Base-by-base conservation (phyloP, 2,888 invertebrate species). In the Tridacna gigas region DNA sequence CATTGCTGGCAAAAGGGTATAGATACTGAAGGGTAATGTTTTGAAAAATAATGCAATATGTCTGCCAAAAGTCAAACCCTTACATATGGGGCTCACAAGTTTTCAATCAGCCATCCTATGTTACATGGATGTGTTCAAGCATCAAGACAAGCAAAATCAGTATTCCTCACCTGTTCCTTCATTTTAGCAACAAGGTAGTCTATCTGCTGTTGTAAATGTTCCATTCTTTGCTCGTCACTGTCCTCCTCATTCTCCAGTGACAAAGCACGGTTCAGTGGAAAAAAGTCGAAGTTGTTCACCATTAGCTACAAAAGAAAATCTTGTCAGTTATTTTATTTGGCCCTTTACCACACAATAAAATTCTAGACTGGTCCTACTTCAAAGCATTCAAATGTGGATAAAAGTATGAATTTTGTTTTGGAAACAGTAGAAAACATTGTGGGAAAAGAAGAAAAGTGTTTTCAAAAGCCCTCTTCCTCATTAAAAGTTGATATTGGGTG, bases 251-350 rank as follows among this genome's bases (percentile, higher is more conserved):
- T 92, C 83, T 91, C 90, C 26, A 94, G 86, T 79, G 92, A 92
- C 74, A 94, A 86, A 0, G 94, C 94, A 47, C 94, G 90, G 86
- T 94, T 94, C 81, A 94, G 82, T 3, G 94, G 94, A 90, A 94
- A 94, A 88, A 94, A 94, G 77, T 94, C 93, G 84, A 91, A 93
- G 69, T 91, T 91, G 77, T 91, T 91, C 48, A 83, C 83, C 80
- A 88, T 84, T 77, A 94, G 86, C 94, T 94, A 90, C 12, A 89
- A 85, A 37, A 37, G 2, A 37, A n/a, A 37, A 37, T 37, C 37
- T 37, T 37, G 37, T 37, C 37, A 37, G 37, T 37, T 37, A 7
- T n/a, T n/a, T n/a, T n/a, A n/a, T n/a, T n/a, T 7, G 7, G 7
- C 37, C 37, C 2, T 37, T 37, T 37, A 37, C 37, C 37, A 37